Conservation (phyloP, 2,797 vertebrate genomes). For the Rallus crepitans region DNA sequence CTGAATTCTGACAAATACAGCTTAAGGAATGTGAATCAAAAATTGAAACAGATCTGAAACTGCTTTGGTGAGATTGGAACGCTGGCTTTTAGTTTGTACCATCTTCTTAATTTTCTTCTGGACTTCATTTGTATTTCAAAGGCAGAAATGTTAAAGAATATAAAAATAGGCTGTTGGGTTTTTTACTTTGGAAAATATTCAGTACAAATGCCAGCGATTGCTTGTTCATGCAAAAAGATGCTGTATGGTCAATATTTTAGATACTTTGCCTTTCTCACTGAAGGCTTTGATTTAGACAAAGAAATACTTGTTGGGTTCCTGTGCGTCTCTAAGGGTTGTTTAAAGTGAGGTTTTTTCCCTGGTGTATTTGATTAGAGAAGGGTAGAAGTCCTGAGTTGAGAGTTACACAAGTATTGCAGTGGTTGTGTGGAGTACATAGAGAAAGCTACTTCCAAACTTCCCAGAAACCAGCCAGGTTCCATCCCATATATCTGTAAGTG, state of each 20-base stretch:
- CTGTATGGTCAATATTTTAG: accelerated
- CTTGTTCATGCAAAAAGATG: neutral
- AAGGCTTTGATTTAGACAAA: neutral
- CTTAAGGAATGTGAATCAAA: neutral
- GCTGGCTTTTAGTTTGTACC: neutral
- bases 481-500: neutral
- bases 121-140: constrained; percentile 17
- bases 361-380: neutral
- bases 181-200: neutral
- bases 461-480: neutral
- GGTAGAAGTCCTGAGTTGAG: neutral
- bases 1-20: neutral
- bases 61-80: neutral
- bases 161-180: neutral
- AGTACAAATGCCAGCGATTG: neutral
- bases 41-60: neutral
- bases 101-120: constrained; percentile 4
- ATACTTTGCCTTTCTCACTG: neutral
- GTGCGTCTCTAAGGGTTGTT: neutral
- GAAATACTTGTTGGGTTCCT: neutral
- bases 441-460: neutral
- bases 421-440: neutral
- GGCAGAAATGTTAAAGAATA: neutral
- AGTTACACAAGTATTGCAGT: neutral
- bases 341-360: neutral